phyloP scores from a whole-genome alignment of 2,797 vertebrate genomes.

The Ctenosaura bakeri region DNA sequence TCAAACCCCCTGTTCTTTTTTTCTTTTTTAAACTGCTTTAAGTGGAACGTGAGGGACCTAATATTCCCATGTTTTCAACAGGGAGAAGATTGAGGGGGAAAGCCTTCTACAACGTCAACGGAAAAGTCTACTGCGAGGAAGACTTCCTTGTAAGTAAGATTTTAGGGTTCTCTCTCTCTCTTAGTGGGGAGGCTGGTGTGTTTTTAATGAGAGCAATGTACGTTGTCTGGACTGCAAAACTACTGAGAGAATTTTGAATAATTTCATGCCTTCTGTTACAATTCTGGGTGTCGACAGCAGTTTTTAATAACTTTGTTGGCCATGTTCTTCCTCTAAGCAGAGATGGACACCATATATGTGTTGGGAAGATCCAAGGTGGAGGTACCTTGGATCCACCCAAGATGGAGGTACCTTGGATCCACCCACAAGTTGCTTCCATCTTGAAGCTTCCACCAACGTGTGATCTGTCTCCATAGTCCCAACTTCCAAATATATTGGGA shows the following conservation, averaged over 20 bases:
- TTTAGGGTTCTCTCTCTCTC: constrained; percentile 46
- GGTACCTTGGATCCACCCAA: background rate
- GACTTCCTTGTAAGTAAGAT: constrained; percentile 94
- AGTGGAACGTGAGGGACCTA: background rate
- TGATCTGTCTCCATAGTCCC: background rate
- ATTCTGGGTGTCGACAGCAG: background rate
- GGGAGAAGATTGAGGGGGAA: constrained; percentile 96
- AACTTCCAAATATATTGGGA: background rate
- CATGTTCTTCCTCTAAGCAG: background rate
- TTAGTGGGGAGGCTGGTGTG: background rate
- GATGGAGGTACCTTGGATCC: background rate
- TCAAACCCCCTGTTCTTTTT: background rate
- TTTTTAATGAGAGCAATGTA: background rate
- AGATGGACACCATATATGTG: background rate
- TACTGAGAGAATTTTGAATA: background rate
- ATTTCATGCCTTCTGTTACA: background rate
- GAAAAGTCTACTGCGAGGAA: constrained; percentile 98
- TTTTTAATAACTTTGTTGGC: background rate
- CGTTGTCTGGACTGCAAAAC: background rate
- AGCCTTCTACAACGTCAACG: constrained; percentile 98
- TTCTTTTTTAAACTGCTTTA: too few relatives aligned
- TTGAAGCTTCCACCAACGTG: background rate
- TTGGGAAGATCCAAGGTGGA: background rate
- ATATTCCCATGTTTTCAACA: constrained; percentile 65
- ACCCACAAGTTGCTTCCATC: background rate